phyloP scores from a whole-genome alignment of 1,140 invertebrate species.

The Caerostris darwini region DNA sequence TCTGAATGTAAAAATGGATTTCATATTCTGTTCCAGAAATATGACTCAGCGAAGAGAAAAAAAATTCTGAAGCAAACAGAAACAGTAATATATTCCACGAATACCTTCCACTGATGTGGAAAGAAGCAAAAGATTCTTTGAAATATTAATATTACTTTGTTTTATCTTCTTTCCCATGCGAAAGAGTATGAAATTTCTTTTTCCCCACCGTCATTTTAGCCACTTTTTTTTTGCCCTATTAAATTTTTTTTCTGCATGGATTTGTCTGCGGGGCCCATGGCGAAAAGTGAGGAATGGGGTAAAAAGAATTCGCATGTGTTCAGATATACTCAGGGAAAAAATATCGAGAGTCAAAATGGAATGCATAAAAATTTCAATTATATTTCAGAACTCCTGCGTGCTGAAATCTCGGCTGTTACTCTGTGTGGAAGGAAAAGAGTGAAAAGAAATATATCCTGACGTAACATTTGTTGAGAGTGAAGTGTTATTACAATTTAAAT shows the following conservation, averaged over 20 bases:
- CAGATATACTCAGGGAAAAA: neutral
- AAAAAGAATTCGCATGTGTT: neutral
- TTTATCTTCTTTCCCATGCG: neutral
- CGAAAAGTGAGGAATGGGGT: neutral
- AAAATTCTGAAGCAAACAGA: neutral
- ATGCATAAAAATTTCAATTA: neutral
- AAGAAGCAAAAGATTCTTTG: neutral
- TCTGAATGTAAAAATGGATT: slow-evolving; percentile 10
- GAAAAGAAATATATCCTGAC: no score
- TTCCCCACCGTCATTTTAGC: neutral
- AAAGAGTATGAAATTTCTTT: neutral
- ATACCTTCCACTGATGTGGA: neutral
- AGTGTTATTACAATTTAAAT: no score
- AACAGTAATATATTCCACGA: neutral
- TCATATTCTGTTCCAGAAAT: slow-evolving; percentile 11
- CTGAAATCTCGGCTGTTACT: no score
- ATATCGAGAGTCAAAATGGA: no score
- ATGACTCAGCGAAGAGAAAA: neutral
- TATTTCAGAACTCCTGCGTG: no score
- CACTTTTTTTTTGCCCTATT: neutral
- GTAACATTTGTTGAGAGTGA: no score
- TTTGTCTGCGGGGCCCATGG: neutral
- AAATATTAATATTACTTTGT: slow-evolving; percentile 44
- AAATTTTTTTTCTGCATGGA: neutral
- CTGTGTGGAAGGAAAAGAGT: no score